Evolutionary conservation across 2,888 invertebrate species (phyloP), one percentile per base, ranked within the genome.

Genomic region (Epinotia ramella): DNA sequence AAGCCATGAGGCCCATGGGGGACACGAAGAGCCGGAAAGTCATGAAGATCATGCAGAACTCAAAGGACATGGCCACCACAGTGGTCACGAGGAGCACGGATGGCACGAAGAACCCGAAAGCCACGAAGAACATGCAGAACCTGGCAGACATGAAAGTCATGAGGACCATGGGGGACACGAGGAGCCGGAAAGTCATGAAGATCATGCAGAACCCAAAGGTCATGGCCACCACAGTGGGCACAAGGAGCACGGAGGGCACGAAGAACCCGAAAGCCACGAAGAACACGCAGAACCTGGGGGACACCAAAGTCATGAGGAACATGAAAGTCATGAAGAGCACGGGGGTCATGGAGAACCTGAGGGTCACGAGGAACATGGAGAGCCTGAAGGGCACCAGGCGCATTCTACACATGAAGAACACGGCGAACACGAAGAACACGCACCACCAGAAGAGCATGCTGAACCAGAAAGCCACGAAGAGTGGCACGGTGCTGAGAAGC

Each of bases 361-460:
- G 46, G 71, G 33, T 2, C 69, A 75, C 33, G 73, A 73, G 9
- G 78, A 80, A 72, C 66, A 73, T 16, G 57, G 53, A 68, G 73
- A 73, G 33, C 73, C 73, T 66, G 79, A 77, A 60, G 77, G 79
- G 9, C 65, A 67, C 24, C 78, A 74, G 72, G 69, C 53, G 59
- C 77, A 28, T 28, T 64, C n/a, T 16, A n/a, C 12, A 65, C 44
- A 65, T 12, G 40, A 67, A 71, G 73, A 77, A 28, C 28, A 60
- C n/a, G 28, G n/a, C 6, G 28, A 28, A 63, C 18, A 9, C 13
- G 46, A 69, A 65, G 73, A 77, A 24, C 24, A 57, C 3, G 40
- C 5, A 28, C 16, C 53, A 3, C n/a, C 53, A 18, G 56, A 12
- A 18, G 56, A 56, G 13, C 11, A 53, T 28, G 46, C 18, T 18